Base-by-base conservation (phyloP, 2,888 invertebrate genomes). In the Atethmia centrago region DNA sequence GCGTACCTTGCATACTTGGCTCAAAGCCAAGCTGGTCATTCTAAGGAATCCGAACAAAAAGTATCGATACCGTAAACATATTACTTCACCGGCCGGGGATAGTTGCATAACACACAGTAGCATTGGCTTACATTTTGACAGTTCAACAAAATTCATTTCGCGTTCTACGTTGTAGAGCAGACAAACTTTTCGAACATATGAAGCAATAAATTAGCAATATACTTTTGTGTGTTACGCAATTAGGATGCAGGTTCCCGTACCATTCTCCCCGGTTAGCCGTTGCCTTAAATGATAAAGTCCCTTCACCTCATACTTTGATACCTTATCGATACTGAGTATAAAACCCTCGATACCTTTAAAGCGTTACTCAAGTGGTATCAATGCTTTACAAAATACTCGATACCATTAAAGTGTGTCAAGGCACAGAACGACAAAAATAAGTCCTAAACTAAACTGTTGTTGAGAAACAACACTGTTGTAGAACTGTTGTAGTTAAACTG, bases 1-100 rank as follows among this genome's bases (percentile, higher is more conserved):
- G 9, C 19, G 28, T 47, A 58, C 19, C 49, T 68, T 51, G 69
- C 28, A 51, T 59, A 78, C 45, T 78, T 78, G 79, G 79, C 71
- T 78, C 12, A 31, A 16, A 5, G 59, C 79, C 79, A 70, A 51
- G 1, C 16, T 19, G 2, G 7, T 12, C 42, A 25, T 25, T 21
- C 28, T 40, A 19, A 40, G n/a, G 28, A 12, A 19, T n/a, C 25
- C 2, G 7, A 67, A 68, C n/a, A n/a, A 56, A 40, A 51, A 19
- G 42, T 10, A 55, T 9, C 7, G 16, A n/a, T 40, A 62, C 0
- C 14, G 25, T 19, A 10, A 7, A 10, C 0, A 42, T 25, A 25
- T 53, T 31, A 16, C 51, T 10, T 25, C 31, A 31, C 21, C 31
- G 42, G 3, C 5, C n/a, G n/a, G n/a, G n/a, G n/a, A n/a, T n/a